Evolutionary conservation across 2,113 vertebrate genomes (phyloP), one percentile per base, ranked within the genome.

Genomic region (Tor tambroides): DNA sequence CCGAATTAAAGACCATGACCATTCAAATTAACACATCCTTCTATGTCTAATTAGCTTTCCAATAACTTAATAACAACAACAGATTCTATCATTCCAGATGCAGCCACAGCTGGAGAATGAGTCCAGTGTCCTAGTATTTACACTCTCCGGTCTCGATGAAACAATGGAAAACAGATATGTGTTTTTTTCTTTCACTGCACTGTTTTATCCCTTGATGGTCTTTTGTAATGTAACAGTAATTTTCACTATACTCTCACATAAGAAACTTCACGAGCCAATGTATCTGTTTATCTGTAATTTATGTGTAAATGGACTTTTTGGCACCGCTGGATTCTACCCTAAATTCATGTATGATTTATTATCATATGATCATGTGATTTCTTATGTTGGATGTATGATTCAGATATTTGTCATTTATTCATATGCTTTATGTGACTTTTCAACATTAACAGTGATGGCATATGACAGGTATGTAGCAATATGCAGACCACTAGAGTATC

Each of bases 241-340:
- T 75, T 38, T 80, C 3, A 87, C 75, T 6, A 84, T 91, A 17
- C 23, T 83, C 6, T 76, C 51, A 59, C 10, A 85, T n/a, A 84
- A 71, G 19, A 30, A 67, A 17, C 85, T 91, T 38, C 90, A 91
- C 80, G 87, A 89, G 65, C 90, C 88, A 1, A 91, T 89, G 87
- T 93, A 93, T 56, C 88, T 92, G 74, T 92, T 94, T 87, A 85
- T 93, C 56, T 92, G 91, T 21, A 91, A 92, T 76, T 84, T 93
- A 9, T 92, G 91, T 63, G 80, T 94, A 8, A 90, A 90, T 76
- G 91, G 91, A 78, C 65, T 94, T 63, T 92, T 89, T 74, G 93
- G 93, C 9, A 92, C 94, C 14, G 86, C 92, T 80, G 91, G 81
- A 0, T 91, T 91, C 30, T 91, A 91, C 56, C 88, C 90, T 41